Evolutionary conservation across 2,888 invertebrate genomes (phyloP), one percentile per base, ranked within the genome.

Genomic region (Nomada hirtipes): DNA sequence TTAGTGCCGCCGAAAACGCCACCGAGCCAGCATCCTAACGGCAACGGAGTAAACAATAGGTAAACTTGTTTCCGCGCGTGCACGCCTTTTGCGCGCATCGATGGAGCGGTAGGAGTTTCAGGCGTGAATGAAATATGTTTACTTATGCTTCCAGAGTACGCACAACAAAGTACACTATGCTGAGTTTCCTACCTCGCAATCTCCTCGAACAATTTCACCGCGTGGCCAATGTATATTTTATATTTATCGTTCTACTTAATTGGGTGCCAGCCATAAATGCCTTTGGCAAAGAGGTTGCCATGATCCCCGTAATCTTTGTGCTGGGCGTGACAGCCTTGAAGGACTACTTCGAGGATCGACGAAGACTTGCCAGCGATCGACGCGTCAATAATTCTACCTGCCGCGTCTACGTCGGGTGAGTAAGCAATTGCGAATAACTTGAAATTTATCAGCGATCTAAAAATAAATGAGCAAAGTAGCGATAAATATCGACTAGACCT

Each of bases 131-230:
- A 64, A 64, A 47, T 53, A 20, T 11, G 13, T 2, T 23, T 44
- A 29, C 57, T 18, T n/a, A 20, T 36, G 36, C 59, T 82, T 88
- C 44, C 79, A 96, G 97, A 94, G 97, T 98, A 92, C 96, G 98
- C 94, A 98, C 98, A 94, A 98, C 98, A 72, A 99, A 99, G 94
- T 99, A 99, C 94, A 98, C 98, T 36, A 92, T 98, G 79, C 95
- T 98, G 87, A 98, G 98, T 89, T 99, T 99, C 94, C 94, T 99
- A 92, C 99, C 99, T 77, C 97, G 98, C 94, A 99, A 99, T 94
- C 95, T 99, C 82, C 96, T 99, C 94, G 99, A 99, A 95, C 99
- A 99, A 95, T 99, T 99, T 94, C 99, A 99, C 94, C 96, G 99
- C 83, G 98, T 98, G 92, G 99, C 99, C 85, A 99, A 99, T 95